These are phyloP conservation scores for Hippopotamyrus pictus DNA, from an alignment of 2,797 vertebrate genomes.

Conservation along the genomic window DNA sequence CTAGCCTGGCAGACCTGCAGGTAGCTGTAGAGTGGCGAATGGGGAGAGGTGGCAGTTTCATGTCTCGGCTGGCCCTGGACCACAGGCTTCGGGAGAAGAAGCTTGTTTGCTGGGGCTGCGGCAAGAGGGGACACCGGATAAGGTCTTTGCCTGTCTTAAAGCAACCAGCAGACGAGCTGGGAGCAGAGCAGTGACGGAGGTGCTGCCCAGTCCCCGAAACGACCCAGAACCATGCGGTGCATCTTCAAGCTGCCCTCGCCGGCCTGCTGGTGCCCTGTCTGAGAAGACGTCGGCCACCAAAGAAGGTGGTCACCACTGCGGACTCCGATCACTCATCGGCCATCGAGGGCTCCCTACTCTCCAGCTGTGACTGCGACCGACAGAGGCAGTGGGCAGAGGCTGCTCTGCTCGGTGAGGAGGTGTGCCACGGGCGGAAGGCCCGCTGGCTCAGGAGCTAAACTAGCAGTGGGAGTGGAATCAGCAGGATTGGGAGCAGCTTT, in stretches of 20 bases:
- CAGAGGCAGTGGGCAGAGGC: neutral
- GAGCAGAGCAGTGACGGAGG: neutral
- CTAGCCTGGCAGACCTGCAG: neutral
- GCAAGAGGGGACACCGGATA: no score
- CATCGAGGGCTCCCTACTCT: neutral
- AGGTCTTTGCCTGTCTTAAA: neutral
- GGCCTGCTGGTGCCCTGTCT: neutral
- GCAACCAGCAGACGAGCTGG: neutral
- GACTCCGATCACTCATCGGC: neutral
- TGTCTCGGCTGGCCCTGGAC: neutral
- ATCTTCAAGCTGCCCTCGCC: neutral
- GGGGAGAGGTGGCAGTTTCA: neutral
- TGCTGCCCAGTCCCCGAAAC: neutral
- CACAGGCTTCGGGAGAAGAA: neutral
- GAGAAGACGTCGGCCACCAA: neutral
- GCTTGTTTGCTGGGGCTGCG: neutral
- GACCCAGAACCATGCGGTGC: neutral
- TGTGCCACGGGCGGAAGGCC: neutral
- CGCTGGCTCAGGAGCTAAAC: neutral
- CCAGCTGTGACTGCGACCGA: neutral
- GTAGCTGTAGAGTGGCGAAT: neutral
- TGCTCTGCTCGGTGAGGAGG: neutral
- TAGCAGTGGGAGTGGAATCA: neutral
- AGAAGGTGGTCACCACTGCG: neutral
- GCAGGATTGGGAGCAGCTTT: neutral